These are phyloP conservation scores for Diaperis boleti DNA, from an alignment of 2,888 invertebrate species.

Conservation along the genomic window DNA sequence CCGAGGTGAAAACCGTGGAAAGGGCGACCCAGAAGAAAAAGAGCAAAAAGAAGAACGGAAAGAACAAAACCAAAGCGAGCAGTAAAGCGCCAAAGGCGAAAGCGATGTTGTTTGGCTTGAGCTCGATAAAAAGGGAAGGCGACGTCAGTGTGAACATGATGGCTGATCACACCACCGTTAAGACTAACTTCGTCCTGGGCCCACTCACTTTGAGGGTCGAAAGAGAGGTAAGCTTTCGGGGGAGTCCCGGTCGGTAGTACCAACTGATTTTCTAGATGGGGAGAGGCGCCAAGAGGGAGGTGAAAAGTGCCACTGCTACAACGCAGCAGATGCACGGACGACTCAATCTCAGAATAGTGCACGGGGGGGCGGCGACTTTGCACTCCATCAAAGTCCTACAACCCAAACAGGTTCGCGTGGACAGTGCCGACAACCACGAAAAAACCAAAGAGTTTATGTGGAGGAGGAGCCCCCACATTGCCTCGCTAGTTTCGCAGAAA, in stretches of 20 bases:
- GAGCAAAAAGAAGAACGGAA: slow-evolving; percentile 58
- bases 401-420: slow-evolving; percentile 90
- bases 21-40: slow-evolving; percentile 54
- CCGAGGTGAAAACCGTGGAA: slow-evolving; percentile 46
- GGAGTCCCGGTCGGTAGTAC: neutral
- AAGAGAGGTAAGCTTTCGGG: slow-evolving; percentile 72
- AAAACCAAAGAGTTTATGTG: slow-evolving; percentile 86
- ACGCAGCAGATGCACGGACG: slow-evolving; percentile 89
- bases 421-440: slow-evolving; percentile 85
- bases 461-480: slow-evolving; percentile 86
- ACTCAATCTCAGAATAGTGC: slow-evolving; percentile 80
- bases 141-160: slow-evolving; percentile 85
- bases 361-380: slow-evolving; percentile 84
- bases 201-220: slow-evolving; percentile 84
- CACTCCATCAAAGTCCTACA: slow-evolving; percentile 88
- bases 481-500: slow-evolving; percentile 86
- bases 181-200: slow-evolving; percentile 84
- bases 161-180: slow-evolving; percentile 84
- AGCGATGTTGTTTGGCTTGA: slow-evolving; percentile 84
- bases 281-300: slow-evolving; percentile 81
- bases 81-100: slow-evolving; percentile 58
- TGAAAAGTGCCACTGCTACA: slow-evolving; percentile 88
- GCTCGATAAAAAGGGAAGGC: slow-evolving; percentile 82
- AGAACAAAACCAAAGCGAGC: slow-evolving; percentile 57
- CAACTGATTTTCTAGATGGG: slow-evolving; percentile 71